Evolutionary conservation across 2,113 vertebrate species (phyloP).

Genomic region (Sphyrna mokarran): DNA sequence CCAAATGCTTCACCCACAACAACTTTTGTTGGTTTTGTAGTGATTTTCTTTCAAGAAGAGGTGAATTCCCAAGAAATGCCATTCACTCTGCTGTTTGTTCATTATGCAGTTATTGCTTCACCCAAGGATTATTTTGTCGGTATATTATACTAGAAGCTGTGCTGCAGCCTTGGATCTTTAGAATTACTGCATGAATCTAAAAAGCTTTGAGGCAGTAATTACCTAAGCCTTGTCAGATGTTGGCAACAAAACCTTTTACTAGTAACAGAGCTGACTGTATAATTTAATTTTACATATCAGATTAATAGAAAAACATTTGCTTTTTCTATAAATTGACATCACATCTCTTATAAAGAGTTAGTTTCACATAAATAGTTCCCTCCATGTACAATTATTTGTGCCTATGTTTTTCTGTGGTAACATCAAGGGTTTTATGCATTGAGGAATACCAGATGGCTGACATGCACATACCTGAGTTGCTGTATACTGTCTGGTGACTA

Average conservation of each 20-base stretch:
- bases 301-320: conserved; percentile 80
- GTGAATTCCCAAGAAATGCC: not conserved
- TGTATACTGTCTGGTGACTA: not conserved
- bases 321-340: conserved; percentile 71
- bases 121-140: conserved; percentile 48
- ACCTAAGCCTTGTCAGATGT: conserved; percentile 67
- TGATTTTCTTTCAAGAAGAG: not conserved
- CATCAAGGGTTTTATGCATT: conserved; percentile 50
- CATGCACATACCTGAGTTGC: conserved; percentile 31
- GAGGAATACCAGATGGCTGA: conserved; percentile 60
- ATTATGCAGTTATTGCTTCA: conserved; percentile 59
- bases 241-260: conserved; percentile 69
- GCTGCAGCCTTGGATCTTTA: conserved; percentile 38
- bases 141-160: conserved; percentile 58
- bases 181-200: conserved; percentile 45
- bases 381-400: conserved; percentile 65
- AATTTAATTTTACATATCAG: conserved; percentile 69
- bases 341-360: conserved; percentile 78
- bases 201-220: conserved; percentile 71
- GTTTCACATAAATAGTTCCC: conserved; percentile 54
- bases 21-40: not conserved
- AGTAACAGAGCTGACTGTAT: conserved; percentile 71
- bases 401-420: conserved; percentile 54
- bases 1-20: not conserved
- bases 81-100: conserved; percentile 58